A percentile compares a stretch with the other conserved stretches of the same genome.
Conservation (phyloP, 2,888 invertebrate species). For the Calameuta pallipes region DNA sequence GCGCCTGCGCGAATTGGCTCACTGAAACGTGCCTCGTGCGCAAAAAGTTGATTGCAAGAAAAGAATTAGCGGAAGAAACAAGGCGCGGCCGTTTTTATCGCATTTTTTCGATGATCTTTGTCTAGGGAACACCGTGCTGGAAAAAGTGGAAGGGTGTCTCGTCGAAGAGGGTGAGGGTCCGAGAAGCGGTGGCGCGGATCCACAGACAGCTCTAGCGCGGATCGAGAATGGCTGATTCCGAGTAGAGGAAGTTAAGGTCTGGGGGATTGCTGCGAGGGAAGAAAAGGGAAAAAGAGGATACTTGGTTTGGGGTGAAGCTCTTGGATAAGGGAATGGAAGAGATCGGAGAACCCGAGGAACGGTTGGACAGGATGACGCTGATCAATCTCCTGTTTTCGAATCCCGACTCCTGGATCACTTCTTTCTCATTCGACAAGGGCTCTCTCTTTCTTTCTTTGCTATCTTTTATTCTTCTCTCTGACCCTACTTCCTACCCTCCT, state of each 20-base stretch:
- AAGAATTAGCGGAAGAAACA: conserved; percentile 57
- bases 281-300: conserved; percentile 22
- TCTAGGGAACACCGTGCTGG: conserved; percentile 29
- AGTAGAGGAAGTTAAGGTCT: conserved; percentile 36
- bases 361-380: conserved; percentile 56
- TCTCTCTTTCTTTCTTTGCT: conserved; percentile 25
- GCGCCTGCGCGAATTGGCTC: background rate
- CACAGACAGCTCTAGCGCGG: conserved; percentile 50
- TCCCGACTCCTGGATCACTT: conserved; percentile 31
- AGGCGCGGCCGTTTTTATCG: conserved; percentile 34
- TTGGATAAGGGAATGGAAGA: conserved; percentile 9
- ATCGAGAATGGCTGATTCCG: conserved; percentile 55
- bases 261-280: conserved; percentile 18
- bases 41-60: conserved; percentile 53
- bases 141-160: conserved; percentile 31
- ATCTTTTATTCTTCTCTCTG: background rate
- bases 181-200: conserved; percentile 48
- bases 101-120: conserved; percentile 42
- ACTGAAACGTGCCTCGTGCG: conserved; percentile 23
- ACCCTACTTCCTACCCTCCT: background rate
- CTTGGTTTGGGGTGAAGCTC: conserved; percentile 4
- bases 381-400: conserved; percentile 57
- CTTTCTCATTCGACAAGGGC: background rate
- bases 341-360: conserved; percentile 37
- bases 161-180: conserved; percentile 29